These are phyloP conservation scores for Paradisaea rubra DNA, from an alignment of 2,113 vertebrate genomes.

Conservation along the genomic window DNA sequence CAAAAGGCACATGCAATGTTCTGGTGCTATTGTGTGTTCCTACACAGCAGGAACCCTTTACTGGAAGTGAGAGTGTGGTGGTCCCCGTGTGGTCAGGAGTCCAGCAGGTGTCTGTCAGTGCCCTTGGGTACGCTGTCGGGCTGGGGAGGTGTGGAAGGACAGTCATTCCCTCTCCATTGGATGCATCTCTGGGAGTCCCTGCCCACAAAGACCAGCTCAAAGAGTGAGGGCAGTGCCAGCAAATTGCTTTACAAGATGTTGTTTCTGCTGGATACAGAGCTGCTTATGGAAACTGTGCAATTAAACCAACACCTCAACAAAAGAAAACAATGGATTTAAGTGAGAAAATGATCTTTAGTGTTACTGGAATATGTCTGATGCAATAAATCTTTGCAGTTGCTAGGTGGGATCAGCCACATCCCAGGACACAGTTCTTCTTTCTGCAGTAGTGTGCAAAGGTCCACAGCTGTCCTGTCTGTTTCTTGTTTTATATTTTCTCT, in stretches of 20 bases:
- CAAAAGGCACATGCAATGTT: not conserved
- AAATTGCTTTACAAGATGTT: not conserved
- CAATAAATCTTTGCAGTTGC: not conserved
- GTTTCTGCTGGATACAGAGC: not conserved
- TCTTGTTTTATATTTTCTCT: not conserved
- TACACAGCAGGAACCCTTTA: not conserved
- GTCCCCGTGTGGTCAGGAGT: not conserved
- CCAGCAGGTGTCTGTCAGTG: not conserved
- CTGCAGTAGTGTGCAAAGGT: not conserved
- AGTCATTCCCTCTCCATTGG: not conserved
- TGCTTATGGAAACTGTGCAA: not conserved
- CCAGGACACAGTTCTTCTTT: not conserved
- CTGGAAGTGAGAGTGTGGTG: not conserved
- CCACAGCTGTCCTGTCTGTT: not conserved
- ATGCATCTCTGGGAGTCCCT: not conserved
- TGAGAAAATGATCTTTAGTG: not conserved
- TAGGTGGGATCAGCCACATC: not conserved
- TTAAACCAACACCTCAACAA: not conserved
- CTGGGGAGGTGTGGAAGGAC: not conserved
- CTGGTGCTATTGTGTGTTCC: not conserved
- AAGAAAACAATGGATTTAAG: not conserved
- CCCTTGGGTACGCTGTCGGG: rapidly evolving
- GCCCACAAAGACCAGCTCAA: not conserved
- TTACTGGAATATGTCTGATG: not conserved
- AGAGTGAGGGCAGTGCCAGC: not conserved